Percentiles rank a stretch among this genome's conserved stretches.
These are phyloP conservation scores for Megastigmus dorsalis DNA, from an alignment of 2,888 invertebrate genomes.

Conservation along the genomic window DNA sequence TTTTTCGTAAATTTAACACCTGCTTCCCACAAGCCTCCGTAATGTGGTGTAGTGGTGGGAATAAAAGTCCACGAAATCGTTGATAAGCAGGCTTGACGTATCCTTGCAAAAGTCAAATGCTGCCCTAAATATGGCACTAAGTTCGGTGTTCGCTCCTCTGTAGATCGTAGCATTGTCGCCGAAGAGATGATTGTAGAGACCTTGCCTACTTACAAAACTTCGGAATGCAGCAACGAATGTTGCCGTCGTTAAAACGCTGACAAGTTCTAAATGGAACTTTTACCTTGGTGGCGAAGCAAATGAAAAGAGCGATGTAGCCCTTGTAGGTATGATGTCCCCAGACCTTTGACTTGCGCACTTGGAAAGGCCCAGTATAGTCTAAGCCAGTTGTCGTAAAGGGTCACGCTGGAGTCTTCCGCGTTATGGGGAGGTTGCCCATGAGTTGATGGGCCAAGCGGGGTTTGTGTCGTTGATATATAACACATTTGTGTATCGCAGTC, in stretches of 20 bases:
- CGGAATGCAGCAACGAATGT: not conserved
- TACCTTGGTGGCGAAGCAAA: too few species aligned
- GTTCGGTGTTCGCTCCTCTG: not conserved
- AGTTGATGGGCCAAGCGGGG: too few species aligned
- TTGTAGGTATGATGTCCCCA: too few species aligned
- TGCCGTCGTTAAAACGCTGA: not conserved
- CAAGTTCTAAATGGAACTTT: not conserved
- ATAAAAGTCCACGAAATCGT: too few species aligned
- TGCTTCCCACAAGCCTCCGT: too few species aligned
- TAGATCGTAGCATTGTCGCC: not conserved
- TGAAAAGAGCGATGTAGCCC: not conserved
- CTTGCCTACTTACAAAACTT: too few species aligned
- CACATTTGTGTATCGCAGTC: not conserved
- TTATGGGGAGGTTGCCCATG: not conserved
- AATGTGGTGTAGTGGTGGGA: too few species aligned
- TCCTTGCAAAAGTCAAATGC: too few species aligned
- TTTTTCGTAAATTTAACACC: too few species aligned
- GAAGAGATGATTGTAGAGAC: not conserved
- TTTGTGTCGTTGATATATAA: not conserved
- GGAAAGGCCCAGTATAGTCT: not conserved
- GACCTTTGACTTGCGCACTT: not conserved
- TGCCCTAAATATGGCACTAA: not conserved
- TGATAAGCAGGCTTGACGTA: too few species aligned
- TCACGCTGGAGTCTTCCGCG: not conserved
- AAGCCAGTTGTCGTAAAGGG: not conserved